Percentiles rank a stretch among this genome's conserved stretches.
These are phyloP conservation scores for Drosophila atroscutellata DNA, from an alignment of 2,888 invertebrate genomes.

Conservation along the genomic window DNA sequence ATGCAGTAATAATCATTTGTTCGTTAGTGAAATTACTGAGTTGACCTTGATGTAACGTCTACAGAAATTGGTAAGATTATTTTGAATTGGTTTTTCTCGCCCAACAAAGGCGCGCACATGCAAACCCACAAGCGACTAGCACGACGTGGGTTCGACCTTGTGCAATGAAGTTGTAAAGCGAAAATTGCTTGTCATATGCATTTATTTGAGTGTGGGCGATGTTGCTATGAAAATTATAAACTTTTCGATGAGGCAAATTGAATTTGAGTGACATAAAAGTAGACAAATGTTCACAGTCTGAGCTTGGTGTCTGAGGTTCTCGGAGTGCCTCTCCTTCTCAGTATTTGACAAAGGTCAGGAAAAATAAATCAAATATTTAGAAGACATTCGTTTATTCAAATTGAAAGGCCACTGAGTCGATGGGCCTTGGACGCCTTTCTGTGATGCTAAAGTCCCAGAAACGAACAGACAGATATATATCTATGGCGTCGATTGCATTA, in stretches of 20 bases:
- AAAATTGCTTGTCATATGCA: constrained; percentile 68
- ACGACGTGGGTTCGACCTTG: constrained; percentile 44
- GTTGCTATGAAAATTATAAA: constrained; percentile 65
- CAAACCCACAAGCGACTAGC: background rate
- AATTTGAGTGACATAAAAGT: constrained; percentile 67
- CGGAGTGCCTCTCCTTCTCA: constrained; percentile 12
- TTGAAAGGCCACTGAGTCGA: constrained; percentile 66
- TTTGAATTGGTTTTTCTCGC: constrained; percentile 69
- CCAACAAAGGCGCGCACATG: constrained; percentile 20
- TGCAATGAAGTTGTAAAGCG: constrained; percentile 70
- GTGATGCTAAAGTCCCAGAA: constrained; percentile 37
- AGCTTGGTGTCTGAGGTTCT: constrained; percentile 24
- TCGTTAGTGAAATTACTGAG: constrained; percentile 69
- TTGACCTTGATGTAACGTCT: constrained; percentile 68
- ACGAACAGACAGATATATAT: constrained; percentile 52
- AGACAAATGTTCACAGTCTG: constrained; percentile 53
- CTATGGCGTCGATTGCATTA: constrained; percentile 71
- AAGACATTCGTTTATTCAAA: constrained; percentile 72
- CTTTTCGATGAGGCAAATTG: constrained; percentile 61
- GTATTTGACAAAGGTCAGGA: constrained; percentile 73
- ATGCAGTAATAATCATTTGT: constrained; percentile 80
- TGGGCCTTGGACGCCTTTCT: constrained; percentile 32
- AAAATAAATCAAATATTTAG: constrained; percentile 78
- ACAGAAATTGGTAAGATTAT: constrained; percentile 74
- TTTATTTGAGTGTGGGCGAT: background rate